Base-by-base conservation (phyloP, 2,888 invertebrate species). In the Eupithecia tripunctaria region DNA sequence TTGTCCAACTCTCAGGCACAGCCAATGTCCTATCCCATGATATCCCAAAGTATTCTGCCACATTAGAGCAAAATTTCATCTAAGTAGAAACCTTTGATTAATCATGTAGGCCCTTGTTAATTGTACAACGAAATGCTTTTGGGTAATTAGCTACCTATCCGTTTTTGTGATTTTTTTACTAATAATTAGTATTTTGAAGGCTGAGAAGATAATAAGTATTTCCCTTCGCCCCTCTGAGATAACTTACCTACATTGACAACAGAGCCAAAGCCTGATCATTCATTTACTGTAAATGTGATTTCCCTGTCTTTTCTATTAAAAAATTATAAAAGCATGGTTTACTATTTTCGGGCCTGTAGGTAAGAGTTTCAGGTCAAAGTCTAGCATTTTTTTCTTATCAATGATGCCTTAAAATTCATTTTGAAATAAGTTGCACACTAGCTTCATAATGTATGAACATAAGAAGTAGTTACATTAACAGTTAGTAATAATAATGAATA, bases 31-130 rank as follows among this genome's bases (percentile, higher is more conserved):
- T 94, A 93, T 83, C 94, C 94, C 60, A 94, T 94, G 79, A 94
- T 94, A 82, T 93, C 94, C 60, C 94, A 94, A 81, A 94, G 90
- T 80, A 94, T 94, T 79, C 83, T 94, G 76, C 94, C 94, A 67
- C 94, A 94, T 84, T 94, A 81, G 67, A 62, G 32, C 5, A 68
- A 67, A 51, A 51, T 51, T 21, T 51, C 21, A 21, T 51, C 21
- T 18, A 47, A n/a, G 51, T n/a, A 51, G 21, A 51, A 6, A 43
- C 15, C 6, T 12, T 25, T 25, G 25, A 12, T 56, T 25, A 4
- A 56, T 56, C 21, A 56, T 56, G 56, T 12, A 56, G 21, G 21
- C 12, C 56, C 56, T 56, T 21, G 47, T 10, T 21, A 51, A 21
- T 2, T 10, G n/a, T 47, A n/a, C 43, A 43, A 43, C n/a, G 0